Evolutionary conservation across 2,113 vertebrate genomes (phyloP).

Genomic region (Oryzias celebensis): DNA sequence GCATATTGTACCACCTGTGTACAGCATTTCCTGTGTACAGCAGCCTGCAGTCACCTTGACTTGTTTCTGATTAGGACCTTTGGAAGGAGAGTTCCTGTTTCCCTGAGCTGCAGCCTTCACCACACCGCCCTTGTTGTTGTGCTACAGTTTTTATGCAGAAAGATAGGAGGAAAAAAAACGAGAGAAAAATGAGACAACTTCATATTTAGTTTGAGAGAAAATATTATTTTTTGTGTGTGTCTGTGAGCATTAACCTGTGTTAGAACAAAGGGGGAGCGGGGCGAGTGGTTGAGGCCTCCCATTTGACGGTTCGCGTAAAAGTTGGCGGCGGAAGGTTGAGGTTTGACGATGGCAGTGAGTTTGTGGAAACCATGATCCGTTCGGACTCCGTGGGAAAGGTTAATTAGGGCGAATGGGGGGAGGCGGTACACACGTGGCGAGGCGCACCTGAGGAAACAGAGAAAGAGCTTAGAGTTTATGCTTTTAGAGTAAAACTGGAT

Average conservation of each 20-base stretch:
- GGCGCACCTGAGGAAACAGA: slow-evolving; percentile 76
- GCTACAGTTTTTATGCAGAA: slow-evolving; percentile 40
- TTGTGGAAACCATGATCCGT: slow-evolving; percentile 86
- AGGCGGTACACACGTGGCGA: slow-evolving; percentile 88
- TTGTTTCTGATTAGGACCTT: slow-evolving; percentile 78
- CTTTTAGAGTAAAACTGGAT: background rate
- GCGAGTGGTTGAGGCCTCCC: slow-evolving; percentile 89
- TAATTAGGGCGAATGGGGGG: slow-evolving; percentile 94
- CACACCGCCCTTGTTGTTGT: slow-evolving; percentile 79
- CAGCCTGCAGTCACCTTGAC: slow-evolving; percentile 59
- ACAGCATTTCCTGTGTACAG: background rate
- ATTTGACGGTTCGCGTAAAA: slow-evolving; percentile 64
- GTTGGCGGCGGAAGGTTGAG: slow-evolving; percentile 80
- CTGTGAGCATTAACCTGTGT: slow-evolving; percentile 79
- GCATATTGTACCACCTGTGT: too few relatives aligned
- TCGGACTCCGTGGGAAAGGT: slow-evolving; percentile 88
- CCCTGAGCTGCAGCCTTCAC: slow-evolving; percentile 79
- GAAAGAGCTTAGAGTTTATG: background rate
- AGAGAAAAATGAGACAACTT: fast-evolving
- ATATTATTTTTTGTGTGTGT: background rate
- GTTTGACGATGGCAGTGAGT: slow-evolving; percentile 91
- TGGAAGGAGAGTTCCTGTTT: slow-evolving; percentile 77
- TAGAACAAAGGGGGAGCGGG: slow-evolving; percentile 89
- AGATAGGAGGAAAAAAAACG: fast-evolving
- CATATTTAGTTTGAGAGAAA: background rate